Evolutionary conservation across 2,113 vertebrate genomes (phyloP).

Genomic region (Rutilus rutilus): DNA sequence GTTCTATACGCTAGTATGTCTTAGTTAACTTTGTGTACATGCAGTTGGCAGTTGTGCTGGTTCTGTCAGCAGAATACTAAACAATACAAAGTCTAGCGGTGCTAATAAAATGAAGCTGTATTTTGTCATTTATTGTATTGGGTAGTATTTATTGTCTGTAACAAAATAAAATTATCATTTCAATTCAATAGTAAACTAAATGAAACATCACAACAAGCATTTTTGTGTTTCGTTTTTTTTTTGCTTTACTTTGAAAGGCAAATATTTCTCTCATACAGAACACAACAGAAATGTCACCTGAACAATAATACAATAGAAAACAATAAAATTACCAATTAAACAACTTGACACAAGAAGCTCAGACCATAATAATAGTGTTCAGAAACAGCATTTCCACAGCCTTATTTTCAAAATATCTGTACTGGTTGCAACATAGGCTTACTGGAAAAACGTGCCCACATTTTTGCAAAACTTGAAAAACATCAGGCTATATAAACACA

Average conservation of each 20-base stretch:
- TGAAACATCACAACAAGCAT: conserved; percentile 68
- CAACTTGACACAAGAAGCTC: not conserved
- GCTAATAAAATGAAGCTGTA: conserved; percentile 79
- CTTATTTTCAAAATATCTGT: not conserved
- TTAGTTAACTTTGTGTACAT: conserved; percentile 72
- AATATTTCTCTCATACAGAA: not conserved
- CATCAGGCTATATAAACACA: too few species aligned
- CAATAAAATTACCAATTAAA: not conserved
- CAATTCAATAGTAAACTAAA: conserved; percentile 79
- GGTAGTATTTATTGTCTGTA: conserved; percentile 78
- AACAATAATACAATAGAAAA: not conserved
- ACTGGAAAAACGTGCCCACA: too few species aligned
- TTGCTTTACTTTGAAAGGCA: conserved; percentile 2
- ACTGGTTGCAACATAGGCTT: not conserved
- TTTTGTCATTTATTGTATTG: conserved; percentile 77
- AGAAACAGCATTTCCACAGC: not conserved
- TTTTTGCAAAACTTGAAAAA: too few species aligned
- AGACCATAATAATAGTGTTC: not conserved
- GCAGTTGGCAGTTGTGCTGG: conserved; percentile 70
- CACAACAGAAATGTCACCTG: not conserved
- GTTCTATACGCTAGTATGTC: conserved; percentile 67
- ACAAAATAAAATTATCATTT: conserved; percentile 72
- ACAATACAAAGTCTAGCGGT: conserved; percentile 75
- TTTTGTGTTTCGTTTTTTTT: conserved; percentile 56
- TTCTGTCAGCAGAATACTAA: conserved; percentile 73